A percentile compares a stretch with the other conserved stretches of the same genome.
phyloP scores from a whole-genome alignment of 1,140 invertebrate species.

The Drosophila nigromelanica region DNA sequence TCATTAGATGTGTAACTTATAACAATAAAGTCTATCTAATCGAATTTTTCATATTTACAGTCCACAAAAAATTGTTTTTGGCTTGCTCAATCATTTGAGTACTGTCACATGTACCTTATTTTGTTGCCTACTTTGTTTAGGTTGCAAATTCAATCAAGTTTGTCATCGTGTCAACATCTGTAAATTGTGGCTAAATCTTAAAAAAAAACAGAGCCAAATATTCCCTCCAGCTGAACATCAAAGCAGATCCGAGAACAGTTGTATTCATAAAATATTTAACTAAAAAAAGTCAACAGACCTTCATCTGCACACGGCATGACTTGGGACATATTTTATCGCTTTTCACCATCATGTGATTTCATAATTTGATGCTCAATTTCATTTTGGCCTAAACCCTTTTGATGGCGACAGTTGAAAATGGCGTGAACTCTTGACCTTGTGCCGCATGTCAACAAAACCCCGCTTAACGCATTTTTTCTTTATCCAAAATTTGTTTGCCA shows the following conservation, averaged over 20 bases:
- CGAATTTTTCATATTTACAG: too few relatives aligned
- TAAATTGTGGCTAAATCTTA: neutral
- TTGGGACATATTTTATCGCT: conserved; percentile 26
- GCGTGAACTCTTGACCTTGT: conserved; percentile 52
- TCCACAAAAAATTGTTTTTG: too few relatives aligned
- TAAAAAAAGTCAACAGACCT: neutral
- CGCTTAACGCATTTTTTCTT: conserved; percentile 35
- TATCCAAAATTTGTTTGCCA: conserved; percentile 66
- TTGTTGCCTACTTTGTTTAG: too few relatives aligned
- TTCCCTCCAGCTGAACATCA: neutral
- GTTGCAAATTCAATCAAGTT: neutral
- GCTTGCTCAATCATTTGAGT: too few relatives aligned
- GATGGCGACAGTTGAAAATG: neutral
- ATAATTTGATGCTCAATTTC: conserved; percentile 73
- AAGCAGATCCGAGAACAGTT: neutral
- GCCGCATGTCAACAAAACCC: conserved; percentile 25
- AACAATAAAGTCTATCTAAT: too few relatives aligned
- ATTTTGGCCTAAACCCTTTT: conserved; percentile 38
- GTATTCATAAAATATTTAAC: conserved; percentile 12
- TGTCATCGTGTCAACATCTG: neutral
- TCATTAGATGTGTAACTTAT: too few relatives aligned
- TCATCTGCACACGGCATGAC: neutral
- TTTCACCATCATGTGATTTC: conserved; percentile 36
- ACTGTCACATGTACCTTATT: too few relatives aligned
- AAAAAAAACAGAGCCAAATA: neutral